Evolutionary conservation across 2,113 vertebrate species (phyloP), one percentile per base, ranked within the genome.

Genomic region (Uropsilus gracilis): DNA sequence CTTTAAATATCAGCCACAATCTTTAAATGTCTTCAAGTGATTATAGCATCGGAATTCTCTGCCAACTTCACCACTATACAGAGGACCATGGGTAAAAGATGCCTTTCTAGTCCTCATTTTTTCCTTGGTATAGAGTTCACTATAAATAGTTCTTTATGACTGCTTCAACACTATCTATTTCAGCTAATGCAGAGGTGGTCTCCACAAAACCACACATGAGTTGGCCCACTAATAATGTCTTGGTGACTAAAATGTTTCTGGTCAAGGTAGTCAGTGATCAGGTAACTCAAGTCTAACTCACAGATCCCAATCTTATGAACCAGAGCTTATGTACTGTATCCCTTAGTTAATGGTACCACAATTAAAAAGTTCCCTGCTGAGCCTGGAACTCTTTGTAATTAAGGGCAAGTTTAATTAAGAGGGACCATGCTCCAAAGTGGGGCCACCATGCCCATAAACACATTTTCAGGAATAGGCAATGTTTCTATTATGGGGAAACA

Each of bases 401-500:
- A 94, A 89, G 24, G 34, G 8, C 34, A 73, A 59, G 14, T 76
- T 76, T 91, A 90, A 14, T 24, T 85, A 90, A 89, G 16, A 20
- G 44, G 46, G 24, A 59, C 16, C 6, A 22, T 48, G 4, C 32
- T 39, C 12, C n/a, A 50, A 59, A 81, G 59, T 53, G 37, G 39
- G 6, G 37, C 46, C 32, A 68, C 10, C 20, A 42, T 61, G 53
- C 18, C 30, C 86, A 85, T 26, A 63, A 91, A 80, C 53, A 46
- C n/a, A 91, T 86, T 88, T 68, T 85, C 61, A 94, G 55, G 26
- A 91, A 91, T 11, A 88, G 55, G 37, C 8, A 90, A 63, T 50
- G 55, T 73, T 86, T 83, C 28, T 48, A 61, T 64, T 83, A 64
- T 37, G 10, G 12, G 9, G 14, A 72, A 91, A 95, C 98, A 98